Evolutionary conservation across 2,113 vertebrate species (phyloP), one percentile per base, ranked within the genome.

Genomic region (Trogon melanurus): DNA sequence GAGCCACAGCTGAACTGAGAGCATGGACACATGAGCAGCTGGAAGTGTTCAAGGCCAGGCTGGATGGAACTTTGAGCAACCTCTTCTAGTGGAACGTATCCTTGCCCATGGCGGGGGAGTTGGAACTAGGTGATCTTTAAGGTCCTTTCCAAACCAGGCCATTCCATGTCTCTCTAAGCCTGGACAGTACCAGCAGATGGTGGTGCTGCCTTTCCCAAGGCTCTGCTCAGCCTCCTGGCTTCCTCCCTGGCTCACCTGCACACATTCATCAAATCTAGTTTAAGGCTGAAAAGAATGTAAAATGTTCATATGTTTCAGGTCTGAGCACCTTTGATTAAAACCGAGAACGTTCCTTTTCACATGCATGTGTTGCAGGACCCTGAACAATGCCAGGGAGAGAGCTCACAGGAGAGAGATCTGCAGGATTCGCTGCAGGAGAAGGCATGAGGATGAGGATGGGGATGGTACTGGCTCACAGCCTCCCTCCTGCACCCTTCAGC

Each of bases 1-100:
- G 57, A 82, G 44, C 71, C 61, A 7, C 0, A 2, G 51, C 51
- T 50, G 79, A 78, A 13, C 74, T n/a, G 60, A 29, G 25, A 84
- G 44, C 51, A 8, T 0, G 6, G 32, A 36, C 36, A 36, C 0
- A 0, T 2, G 11, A 36, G 45, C 64, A 54, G 16, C 18, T 34
- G 51, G 6, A 61, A 25, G 41, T 41, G 41, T 41, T 41, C 41
- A 41, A 41, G 41, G 41, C 41, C 41, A 41, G 41, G 41, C 11
- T 41, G 41, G 41, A 41, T 41, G 41, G 41, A 13, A 41, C 11
- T 41, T 41, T 41, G 41, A 41, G 41, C 41, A 41, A 41, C 41
- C 41, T 41, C 9, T 41, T 41, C 41, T 41, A 41, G 41, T 41
- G 41, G 41, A 41, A 41, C 41, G 13, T 11, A 10, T 41, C 11